A percentile compares a stretch with the other conserved stretches of the same genome.
phyloP scores from a whole-genome alignment of 2,113 vertebrate genomes.

The Felis catus region DNA sequence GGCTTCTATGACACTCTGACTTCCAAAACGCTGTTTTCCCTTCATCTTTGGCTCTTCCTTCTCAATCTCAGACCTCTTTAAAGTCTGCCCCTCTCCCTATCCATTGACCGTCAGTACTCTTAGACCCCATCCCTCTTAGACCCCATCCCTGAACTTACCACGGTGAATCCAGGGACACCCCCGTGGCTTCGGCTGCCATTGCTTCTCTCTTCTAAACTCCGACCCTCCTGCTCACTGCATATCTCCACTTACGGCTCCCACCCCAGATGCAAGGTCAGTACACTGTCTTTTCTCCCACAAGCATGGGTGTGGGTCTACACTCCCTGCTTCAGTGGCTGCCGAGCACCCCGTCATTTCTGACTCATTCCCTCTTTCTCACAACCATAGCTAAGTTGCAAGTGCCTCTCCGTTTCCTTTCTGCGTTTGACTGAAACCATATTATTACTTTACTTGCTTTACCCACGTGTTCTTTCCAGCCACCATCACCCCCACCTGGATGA shows the following conservation, averaged over 20 bases:
- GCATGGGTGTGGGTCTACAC: not conserved
- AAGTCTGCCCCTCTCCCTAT: not conserved
- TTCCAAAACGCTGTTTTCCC: not conserved
- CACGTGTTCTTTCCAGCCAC: not conserved
- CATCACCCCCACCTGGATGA: not conserved
- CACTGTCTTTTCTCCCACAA: not conserved
- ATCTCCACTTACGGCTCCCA: not conserved
- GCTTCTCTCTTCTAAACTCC: not conserved
- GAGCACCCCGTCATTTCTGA: not conserved
- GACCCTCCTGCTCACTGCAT: not conserved
- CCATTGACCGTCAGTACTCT: not conserved
- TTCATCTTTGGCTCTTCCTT: not conserved
- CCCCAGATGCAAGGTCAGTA: not conserved
- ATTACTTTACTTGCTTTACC: not conserved
- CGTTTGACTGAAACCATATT: not conserved
- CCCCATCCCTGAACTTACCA: not conserved
- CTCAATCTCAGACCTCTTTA: not conserved
- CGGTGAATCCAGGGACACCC: not conserved
- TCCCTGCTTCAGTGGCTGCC: not conserved
- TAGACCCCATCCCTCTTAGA: not conserved
- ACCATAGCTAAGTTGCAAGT: not conserved
- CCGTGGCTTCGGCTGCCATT: not conserved
- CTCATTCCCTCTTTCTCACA: not conserved
- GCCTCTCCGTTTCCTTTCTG: not conserved
- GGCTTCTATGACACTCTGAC: not conserved